Evolutionary conservation across 2,113 vertebrate genomes (phyloP).

Genomic region (Hiodon tergisus): DNA sequence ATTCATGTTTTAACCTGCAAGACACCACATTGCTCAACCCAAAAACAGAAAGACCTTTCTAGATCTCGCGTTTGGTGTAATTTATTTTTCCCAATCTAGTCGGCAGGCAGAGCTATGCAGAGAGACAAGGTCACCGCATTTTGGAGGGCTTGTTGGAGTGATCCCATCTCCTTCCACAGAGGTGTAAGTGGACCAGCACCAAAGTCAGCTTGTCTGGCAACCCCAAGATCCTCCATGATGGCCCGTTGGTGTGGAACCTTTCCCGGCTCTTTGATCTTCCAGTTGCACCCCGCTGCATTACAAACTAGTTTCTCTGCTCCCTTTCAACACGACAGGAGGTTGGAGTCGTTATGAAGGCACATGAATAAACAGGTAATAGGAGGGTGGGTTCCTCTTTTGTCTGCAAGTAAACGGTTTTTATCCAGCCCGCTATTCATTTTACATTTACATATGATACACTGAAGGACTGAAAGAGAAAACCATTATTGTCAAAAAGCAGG

Average conservation of each 20-base stretch:
- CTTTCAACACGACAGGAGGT: slow-evolving; percentile 11
- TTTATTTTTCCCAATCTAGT: too few species aligned
- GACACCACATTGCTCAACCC: not conserved
- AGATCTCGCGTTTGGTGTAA: too few species aligned
- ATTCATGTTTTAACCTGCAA: not conserved
- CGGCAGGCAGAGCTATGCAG: too few species aligned
- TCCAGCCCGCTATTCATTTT: too few species aligned
- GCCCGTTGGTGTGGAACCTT: not conserved
- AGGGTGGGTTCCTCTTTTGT: not conserved
- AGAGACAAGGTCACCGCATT: too few species aligned
- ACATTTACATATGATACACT: not conserved
- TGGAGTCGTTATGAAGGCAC: not conserved
- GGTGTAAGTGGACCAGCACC: not conserved
- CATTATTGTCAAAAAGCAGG: not conserved
- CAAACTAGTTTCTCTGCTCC: not conserved
- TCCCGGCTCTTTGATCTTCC: not conserved
- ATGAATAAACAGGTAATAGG: not conserved
- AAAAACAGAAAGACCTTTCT: not conserved
- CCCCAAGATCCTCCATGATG: not conserved
- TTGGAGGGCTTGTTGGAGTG: too few species aligned
- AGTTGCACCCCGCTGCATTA: not conserved
- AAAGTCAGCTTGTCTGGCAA: not conserved
- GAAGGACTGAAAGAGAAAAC: not conserved
- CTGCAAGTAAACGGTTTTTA: too few species aligned
- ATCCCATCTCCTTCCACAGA: too few species aligned